Base-by-base conservation (phyloP, 2,888 invertebrate genomes). In the Spatulosminthurus flaviceps region DNA sequence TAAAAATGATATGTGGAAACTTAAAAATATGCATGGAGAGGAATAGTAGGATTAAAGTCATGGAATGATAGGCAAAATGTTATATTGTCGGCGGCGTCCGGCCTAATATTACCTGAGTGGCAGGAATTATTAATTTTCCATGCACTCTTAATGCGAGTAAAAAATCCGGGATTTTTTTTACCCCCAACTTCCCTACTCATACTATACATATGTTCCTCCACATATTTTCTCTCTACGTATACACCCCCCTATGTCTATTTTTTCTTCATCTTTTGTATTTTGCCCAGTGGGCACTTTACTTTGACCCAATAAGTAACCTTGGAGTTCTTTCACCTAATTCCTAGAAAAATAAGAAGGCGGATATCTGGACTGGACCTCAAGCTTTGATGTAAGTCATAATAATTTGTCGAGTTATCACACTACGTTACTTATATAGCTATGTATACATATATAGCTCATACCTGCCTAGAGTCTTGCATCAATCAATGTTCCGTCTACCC, bases 291-390 rank as follows among this genome's bases (percentile, higher is more conserved):
- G 41, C 70, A 34, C 42, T 43, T 24, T 19, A 1, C 22, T 21
- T 26, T 72, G 71, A 72, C 71, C 43, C 71, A 72, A 42, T 72
- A 21, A 43, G 71, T 43, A 72, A 72, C 71, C 71, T 72, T 72
- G 71, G 43, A 72, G 71, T 72, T 42, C 42, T 72, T 72, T 72
- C 71, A 72, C 71, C 71, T 43, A 72, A 34, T 42, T 42, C n/a
- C 43, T 1, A 24, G 43, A 72, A 72, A 72, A 72, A 72, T 70
- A 29, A 34, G 70, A 34, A 70, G 70, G 70, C 70, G 28, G 34
- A 41, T 64, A 21, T 67, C 26, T 67, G 67, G 67, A 67, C 26
- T 67, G 67, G 67, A 67, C 29, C 19, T 67, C 1, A 67, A 28
- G 67, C 26, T 24, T 41, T 2, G 16, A 13, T 19, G 16, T 51